Percentiles rank a stretch among this genome's conserved stretches.
Evolutionary conservation across 2,888 invertebrate species (phyloP).

Genomic region (Agonum fuliginosum): DNA sequence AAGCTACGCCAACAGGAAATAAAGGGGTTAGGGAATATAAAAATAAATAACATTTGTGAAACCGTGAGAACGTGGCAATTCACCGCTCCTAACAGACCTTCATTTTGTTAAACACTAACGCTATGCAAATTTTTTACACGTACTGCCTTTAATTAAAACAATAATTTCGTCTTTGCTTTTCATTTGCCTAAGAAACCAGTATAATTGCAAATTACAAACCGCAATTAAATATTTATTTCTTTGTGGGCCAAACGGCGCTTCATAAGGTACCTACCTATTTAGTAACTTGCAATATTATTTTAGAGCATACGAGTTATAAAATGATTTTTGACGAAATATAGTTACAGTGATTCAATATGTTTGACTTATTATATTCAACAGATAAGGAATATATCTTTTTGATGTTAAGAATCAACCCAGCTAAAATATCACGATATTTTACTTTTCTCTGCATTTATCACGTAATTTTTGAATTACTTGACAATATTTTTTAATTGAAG

Average conservation of each 20-base stretch:
- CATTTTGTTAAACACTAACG: neutral
- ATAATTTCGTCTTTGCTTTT: constrained; percentile 15
- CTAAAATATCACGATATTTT: no score
- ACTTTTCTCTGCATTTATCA: no score
- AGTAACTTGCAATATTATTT: no score
- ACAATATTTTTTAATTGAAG: no score
- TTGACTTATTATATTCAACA: no score
- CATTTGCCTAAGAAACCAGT: constrained; percentile 21
- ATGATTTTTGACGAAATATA: no score
- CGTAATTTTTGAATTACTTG: no score
- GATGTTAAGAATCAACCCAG: no score
- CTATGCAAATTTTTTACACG: constrained; percentile 34
- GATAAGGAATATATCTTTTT: no score
- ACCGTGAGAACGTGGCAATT: constrained; percentile 13
- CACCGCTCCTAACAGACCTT: neutral
- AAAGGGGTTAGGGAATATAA: constrained; percentile 49
- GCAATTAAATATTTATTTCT: constrained; percentile 29
- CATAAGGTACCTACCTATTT: no score
- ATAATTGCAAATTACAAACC: constrained; percentile 4
- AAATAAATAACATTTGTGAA: constrained; percentile 46
- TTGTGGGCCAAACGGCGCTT: neutral
- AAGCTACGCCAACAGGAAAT: constrained; percentile 47
- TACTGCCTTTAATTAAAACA: constrained; percentile 33
- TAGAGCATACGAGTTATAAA: no score
- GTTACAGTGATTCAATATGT: no score